Conservation (phyloP, 2,888 invertebrate species). For the Ariolimax columbianus region DNA sequence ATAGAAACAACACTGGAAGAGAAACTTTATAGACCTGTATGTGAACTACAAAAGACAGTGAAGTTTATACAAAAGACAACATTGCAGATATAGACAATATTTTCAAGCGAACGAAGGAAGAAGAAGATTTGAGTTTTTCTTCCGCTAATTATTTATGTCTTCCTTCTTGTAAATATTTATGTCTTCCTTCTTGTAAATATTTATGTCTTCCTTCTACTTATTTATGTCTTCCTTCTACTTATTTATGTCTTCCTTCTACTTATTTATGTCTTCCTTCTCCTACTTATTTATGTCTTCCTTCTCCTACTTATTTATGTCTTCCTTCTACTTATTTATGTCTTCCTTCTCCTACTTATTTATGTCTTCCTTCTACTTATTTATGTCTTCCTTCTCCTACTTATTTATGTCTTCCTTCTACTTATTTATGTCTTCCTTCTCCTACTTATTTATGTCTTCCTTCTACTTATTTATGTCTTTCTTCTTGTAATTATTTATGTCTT, state of each 20-base stretch:
- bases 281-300: not conserved
- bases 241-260: not conserved
- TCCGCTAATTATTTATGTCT: too few species aligned
- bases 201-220: not conserved
- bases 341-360: not conserved
- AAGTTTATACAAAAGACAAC: too few species aligned
- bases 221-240: not conserved
- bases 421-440: too few species aligned
- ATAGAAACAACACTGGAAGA: too few species aligned
- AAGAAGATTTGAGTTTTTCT: too few species aligned
- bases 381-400: not conserved
- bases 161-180: too few species aligned
- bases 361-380: not conserved
- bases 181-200: not conserved
- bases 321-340: not conserved
- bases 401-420: too few species aligned
- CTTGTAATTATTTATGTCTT: not conserved
- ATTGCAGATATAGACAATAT: too few species aligned
- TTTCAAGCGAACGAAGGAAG: too few species aligned
- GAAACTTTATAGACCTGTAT: too few species aligned
- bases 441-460: too few species aligned
- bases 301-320: not conserved
- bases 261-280: not conserved
- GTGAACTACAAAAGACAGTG: too few species aligned
- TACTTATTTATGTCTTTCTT: not conserved